phyloP scores from a whole-genome alignment of 2,113 vertebrate species.

The Pomatostomus ruficeps region DNA sequence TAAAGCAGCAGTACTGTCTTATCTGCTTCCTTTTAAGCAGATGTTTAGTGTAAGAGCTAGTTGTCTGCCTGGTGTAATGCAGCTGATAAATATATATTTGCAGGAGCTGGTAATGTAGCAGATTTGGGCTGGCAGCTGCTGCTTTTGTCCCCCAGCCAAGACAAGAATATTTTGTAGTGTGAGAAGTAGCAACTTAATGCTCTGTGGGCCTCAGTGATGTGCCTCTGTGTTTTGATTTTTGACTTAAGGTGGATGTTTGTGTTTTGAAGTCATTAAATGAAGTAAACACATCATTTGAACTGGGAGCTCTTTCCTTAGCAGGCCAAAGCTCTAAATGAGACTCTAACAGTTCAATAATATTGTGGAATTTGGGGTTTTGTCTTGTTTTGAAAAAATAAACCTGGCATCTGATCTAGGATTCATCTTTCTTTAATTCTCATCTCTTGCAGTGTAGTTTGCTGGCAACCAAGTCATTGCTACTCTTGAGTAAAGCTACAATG shows the following conservation, averaged over 20 bases:
- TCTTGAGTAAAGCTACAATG: neutral
- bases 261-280: neutral
- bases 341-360: neutral
- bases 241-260: neutral
- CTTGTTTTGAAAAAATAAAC: neutral
- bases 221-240: neutral
- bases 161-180: neutral
- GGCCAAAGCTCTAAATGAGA: neutral
- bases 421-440: neutral
- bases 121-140: neutral
- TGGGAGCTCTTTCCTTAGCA: neutral
- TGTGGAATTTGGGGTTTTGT: neutral
- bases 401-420: neutral
- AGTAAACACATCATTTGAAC: neutral
- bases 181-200: neutral
- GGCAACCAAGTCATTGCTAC: neutral
- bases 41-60: neutral
- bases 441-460: neutral
- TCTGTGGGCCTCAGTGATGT: neutral
- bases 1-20: neutral
- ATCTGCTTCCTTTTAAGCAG: neutral
- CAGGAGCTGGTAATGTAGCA: neutral
- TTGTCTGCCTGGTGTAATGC: neutral
- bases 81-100: neutral
- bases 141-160: neutral